Base-by-base conservation (phyloP, 30 jellyfish, hydroid and myxozoan species). In the Clytia hemisphaerica region DNA sequence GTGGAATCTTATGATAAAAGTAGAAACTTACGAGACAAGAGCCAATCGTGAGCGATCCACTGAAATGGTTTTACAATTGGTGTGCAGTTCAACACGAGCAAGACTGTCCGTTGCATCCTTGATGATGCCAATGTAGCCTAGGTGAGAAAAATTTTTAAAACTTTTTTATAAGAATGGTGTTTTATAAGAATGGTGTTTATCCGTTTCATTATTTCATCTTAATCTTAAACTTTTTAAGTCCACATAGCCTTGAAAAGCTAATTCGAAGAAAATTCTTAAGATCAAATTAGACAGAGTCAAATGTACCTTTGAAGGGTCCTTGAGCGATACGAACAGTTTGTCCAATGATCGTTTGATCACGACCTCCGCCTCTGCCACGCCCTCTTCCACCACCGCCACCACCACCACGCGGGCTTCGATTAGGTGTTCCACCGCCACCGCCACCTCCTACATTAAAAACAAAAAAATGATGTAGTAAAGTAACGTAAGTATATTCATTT, bases 21-120 rank as follows among this genome's bases (percentile, higher is more conserved):
- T n/a, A n/a, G 53, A 42, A 19, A 71, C 92, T 75, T 67, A 90
- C 98, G 82, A 49, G 48, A 82, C 93, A 26, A 90, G 51, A 6
- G 93, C 86, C 60, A 90, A 67, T 61, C 99, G 69, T 16, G 99
- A 82, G 66, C 99, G 66, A 58, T 93, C 99, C 33, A 93, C 99
- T 38, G 97, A 84, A 14, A 93, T 93, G 0, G 97, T 93, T 40
- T 93, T 93, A 54, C 97, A 83, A 60, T 85, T 93, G 4, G 99
- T 85, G 50, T 93, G 99, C 46, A 93, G 78, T 53, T 93, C 99
- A 42, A 93, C 91, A 44, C 99, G 95, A 4, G 97, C 99, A 10
- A 93, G 79, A 2, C 94, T 32, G 35, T 84, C 99, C 1, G 97
- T 93, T 27, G 97, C 93, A 49, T 93, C 99, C 54, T 84, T 83